These are phyloP conservation scores for Petrosia ficiformis DNA, from an alignment of 37 sponge, comb jelly and placozoan genomes.

Conservation along the genomic window DNA sequence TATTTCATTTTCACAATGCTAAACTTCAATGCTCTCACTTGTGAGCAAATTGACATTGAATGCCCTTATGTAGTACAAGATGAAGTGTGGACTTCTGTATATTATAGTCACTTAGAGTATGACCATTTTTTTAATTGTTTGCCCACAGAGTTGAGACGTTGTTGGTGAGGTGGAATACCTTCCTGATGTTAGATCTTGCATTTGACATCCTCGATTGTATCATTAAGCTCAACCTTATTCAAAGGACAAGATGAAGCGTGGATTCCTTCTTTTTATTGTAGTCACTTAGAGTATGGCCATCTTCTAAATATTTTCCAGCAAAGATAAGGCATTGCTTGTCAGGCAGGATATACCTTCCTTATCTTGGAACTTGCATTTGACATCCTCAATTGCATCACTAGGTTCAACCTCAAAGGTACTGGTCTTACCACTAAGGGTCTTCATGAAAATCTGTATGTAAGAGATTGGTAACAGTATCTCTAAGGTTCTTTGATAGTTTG, in stretches of 20 bases:
- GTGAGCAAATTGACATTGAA: no score
- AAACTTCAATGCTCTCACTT: no score
- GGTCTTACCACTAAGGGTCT: slow-evolving; percentile 72
- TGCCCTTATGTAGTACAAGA: no score
- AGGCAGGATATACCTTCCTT: slow-evolving; percentile 78
- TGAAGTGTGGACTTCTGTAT: no score
- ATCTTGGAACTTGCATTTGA: slow-evolving; percentile 73
- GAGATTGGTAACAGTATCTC: no score
- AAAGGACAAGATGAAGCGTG: slow-evolving; percentile 83
- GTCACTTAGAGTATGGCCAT: slow-evolving; percentile 76
- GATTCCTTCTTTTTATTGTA: slow-evolving; percentile 92
- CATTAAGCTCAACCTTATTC: slow-evolving; percentile 89
- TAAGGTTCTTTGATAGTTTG: no score
- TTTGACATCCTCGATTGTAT: slow-evolving; percentile 95
- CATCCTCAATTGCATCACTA: slow-evolving; percentile 80
- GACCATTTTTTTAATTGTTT: no score
- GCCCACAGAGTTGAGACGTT: no score
- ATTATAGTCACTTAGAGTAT: no score
- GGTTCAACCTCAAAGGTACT: slow-evolving; percentile 96
- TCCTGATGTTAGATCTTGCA: slow-evolving; percentile 97
- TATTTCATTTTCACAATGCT: no score
- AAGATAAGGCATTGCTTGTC: slow-evolving; percentile 83
- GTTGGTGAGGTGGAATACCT: slow-evolving; percentile 97
- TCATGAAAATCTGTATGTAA: slow-evolving; percentile 11
- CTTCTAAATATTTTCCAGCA: slow-evolving; percentile 84